A percentile compares a stretch with the other conserved stretches of the same genome.
phyloP scores from a whole-genome alignment of 2,888 invertebrate genomes.

The Polymixis flavicincta region DNA sequence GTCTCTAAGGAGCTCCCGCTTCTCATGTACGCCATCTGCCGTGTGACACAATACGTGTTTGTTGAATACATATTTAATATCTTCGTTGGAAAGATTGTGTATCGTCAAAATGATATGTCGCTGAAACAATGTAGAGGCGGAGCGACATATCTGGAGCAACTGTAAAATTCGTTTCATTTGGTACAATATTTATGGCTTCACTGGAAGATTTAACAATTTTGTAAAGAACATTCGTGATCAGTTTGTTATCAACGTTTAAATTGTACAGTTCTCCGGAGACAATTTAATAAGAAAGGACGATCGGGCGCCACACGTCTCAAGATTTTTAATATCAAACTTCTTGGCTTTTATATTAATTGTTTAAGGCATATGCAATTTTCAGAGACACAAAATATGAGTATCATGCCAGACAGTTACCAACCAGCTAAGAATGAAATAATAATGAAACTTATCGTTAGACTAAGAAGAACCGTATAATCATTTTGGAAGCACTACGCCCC shows the following conservation, averaged over 20 bases:
- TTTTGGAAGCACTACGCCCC: conserved; percentile 16
- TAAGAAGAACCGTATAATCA: not conserved
- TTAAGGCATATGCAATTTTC: not conserved
- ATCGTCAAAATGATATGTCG: conserved; percentile 22
- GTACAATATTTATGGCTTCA: not conserved
- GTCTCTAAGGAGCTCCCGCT: conserved; percentile 43
- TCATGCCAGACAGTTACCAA: not conserved
- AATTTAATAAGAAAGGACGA: not conserved
- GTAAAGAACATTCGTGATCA: not conserved
- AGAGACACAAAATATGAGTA: conserved; percentile 11
- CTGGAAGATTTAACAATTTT: not conserved
- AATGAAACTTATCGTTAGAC: conserved; percentile 29
- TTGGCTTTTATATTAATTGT: conserved; percentile 2
- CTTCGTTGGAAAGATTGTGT: conserved; percentile 34
- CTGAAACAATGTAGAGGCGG: conserved; percentile 16
- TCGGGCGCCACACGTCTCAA: not conserved
- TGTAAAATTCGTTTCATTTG: conserved; percentile 12
- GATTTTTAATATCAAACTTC: not conserved
- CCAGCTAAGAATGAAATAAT: conserved; percentile 15
- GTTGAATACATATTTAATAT: conserved; percentile 58
- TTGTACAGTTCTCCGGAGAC: not conserved
- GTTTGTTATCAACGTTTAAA: not conserved
- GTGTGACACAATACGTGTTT: conserved; percentile 48
- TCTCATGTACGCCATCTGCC: conserved; percentile 21
- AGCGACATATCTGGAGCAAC: conserved; percentile 10